These are phyloP conservation scores for Drosophila suzukii DNA, from an alignment of 1,140 invertebrate genomes.

Conservation along the genomic window DNA sequence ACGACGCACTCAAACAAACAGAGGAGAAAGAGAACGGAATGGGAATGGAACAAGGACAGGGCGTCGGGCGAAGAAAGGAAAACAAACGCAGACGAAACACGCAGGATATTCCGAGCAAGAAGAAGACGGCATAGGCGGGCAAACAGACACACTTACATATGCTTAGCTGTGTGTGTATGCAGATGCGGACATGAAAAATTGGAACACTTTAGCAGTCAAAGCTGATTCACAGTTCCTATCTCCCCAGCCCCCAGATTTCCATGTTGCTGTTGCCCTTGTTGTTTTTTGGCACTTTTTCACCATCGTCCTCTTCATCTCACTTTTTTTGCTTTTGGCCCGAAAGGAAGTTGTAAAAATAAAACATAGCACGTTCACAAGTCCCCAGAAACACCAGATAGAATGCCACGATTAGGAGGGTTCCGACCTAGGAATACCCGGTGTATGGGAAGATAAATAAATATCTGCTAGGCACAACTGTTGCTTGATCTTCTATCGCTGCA, in stretches of 20 bases:
- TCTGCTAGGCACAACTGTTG: neutral
- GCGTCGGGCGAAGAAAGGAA: constrained; percentile 12
- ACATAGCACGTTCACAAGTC: constrained; percentile 75
- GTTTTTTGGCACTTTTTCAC: constrained; percentile 76
- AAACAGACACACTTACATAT: constrained; percentile 40
- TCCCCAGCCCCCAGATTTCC: constrained; percentile 4
- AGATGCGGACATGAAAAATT: constrained; percentile 77
- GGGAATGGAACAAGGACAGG: neutral
- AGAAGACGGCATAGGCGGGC: constrained; percentile 48
- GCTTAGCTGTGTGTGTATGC: constrained; percentile 44
- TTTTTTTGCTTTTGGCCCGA: constrained; percentile 25
- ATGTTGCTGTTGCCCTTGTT: constrained; percentile 46
- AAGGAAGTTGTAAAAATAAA: constrained; percentile 80
- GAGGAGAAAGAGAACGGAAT: constrained; percentile 3
- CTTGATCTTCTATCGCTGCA: neutral
- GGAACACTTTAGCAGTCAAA: constrained; percentile 78
- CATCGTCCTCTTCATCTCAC: constrained; percentile 40
- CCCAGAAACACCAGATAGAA: constrained; percentile 17
- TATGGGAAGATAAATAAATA: neutral
- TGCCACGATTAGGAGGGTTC: neutral
- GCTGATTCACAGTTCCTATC: constrained; percentile 52
- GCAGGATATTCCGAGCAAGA: constrained; percentile 46
- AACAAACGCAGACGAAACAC: constrained; percentile 45
- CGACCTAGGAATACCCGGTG: constrained; percentile 30
- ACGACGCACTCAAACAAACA: constrained; percentile 66